A percentile compares a stretch with the other conserved stretches of the same genome.
phyloP scores from a whole-genome alignment of 2,113 vertebrate species.

The Proterorhinus semilunaris region DNA sequence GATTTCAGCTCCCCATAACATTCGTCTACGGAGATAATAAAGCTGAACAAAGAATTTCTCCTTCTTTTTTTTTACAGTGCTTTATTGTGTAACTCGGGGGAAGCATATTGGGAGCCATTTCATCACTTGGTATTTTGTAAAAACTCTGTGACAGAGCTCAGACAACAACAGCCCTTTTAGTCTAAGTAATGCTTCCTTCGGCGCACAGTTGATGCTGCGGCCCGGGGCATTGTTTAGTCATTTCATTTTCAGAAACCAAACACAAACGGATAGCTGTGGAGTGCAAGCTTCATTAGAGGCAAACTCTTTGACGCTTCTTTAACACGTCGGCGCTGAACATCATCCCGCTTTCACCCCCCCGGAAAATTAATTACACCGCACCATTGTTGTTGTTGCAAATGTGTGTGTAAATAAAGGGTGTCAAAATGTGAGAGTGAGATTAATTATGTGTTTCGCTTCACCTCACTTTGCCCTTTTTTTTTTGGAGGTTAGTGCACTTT shows the following conservation, averaged over 20 bases:
- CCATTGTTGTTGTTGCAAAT: conserved; percentile 28
- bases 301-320: conserved; percentile 23
- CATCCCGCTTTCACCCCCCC: conserved; percentile 1
- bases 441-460: conserved; percentile 22
- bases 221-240: conserved; percentile 66
- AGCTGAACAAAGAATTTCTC: conserved; percentile 39
- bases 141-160: conserved; percentile 45
- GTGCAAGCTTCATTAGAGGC: conserved; percentile 63
- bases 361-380: conserved; percentile 34
- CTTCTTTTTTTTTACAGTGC: conserved; percentile 25
- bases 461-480: background rate
- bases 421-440: conserved; percentile 34
- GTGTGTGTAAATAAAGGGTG: conserved; percentile 27
- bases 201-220: conserved; percentile 52
- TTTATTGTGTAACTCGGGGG: conserved; percentile 41
- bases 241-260: conserved; percentile 69
- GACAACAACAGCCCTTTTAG: conserved; percentile 52
- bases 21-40: conserved; percentile 30
- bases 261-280: conserved; percentile 59
- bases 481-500: conserved; percentile 1
- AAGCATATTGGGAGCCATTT: conserved; percentile 55
- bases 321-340: conserved; percentile 20
- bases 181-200: conserved; percentile 63
- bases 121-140: conserved; percentile 39
- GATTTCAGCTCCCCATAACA: conserved; percentile 33